These are phyloP conservation scores for Stratiolaelaps scimitus DNA, from an alignment of 1,140 invertebrate genomes.

Conservation along the genomic window DNA sequence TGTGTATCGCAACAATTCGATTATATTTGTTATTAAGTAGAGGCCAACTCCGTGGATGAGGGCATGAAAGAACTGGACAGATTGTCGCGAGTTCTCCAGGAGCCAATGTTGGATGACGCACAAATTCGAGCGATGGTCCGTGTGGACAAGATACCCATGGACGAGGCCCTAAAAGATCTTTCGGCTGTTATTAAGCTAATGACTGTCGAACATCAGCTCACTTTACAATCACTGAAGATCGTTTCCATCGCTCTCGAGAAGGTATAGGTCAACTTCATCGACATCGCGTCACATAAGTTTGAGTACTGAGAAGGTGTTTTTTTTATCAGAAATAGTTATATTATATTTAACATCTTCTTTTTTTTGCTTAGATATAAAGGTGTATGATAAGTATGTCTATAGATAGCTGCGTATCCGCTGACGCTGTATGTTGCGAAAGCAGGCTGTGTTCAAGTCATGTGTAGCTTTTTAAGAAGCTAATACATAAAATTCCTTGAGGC, in stretches of 20 bases:
- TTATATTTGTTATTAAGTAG: neutral
- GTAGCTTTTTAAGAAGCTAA: too few relatives aligned
- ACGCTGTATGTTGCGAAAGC: too few relatives aligned
- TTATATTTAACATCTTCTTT: too few relatives aligned
- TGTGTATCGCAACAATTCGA: too few relatives aligned
- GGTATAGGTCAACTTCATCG: neutral
- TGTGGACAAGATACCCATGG: slow-evolving; percentile 23
- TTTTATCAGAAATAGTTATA: too few relatives aligned
- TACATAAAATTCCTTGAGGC: too few relatives aligned
- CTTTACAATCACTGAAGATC: slow-evolving; percentile 10
- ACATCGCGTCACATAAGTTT: too few relatives aligned
- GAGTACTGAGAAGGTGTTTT: too few relatives aligned
- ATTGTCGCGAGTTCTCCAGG: slow-evolving; percentile 6
- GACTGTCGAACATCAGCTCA: slow-evolving; percentile 16
- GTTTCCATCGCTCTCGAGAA: slow-evolving; percentile 11
- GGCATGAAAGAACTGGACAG: slow-evolving; percentile 4
- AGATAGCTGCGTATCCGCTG: too few relatives aligned
- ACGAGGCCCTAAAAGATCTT: slow-evolving; percentile 24
- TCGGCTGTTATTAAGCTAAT: slow-evolving; percentile 11
- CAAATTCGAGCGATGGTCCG: slow-evolving; percentile 14
- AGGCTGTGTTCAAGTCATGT: too few relatives aligned
- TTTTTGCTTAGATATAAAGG: too few relatives aligned
- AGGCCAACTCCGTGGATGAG: neutral
- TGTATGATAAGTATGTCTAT: too few relatives aligned
- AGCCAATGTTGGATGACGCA: slow-evolving; percentile 11